These are phyloP conservation scores for Pseudorectes ferrugineus DNA, from an alignment of 2,113 vertebrate species.

Conservation along the genomic window DNA sequence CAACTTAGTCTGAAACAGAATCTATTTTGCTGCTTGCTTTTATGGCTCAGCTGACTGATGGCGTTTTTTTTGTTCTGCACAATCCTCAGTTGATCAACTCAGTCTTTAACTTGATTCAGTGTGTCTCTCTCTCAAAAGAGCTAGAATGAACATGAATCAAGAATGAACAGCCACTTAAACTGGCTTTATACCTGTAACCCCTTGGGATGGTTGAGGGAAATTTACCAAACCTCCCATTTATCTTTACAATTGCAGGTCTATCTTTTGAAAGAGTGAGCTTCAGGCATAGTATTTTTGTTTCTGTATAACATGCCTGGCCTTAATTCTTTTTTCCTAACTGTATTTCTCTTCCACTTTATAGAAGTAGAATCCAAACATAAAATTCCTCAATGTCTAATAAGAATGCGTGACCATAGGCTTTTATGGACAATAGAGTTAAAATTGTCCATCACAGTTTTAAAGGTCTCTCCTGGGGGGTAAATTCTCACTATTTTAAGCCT, in stretches of 20 bases:
- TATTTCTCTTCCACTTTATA: neutral
- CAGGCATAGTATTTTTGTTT: slow-evolving; percentile 21
- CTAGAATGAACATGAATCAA: slow-evolving; percentile 29
- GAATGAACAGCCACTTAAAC: slow-evolving; percentile 28
- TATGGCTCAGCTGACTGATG: slow-evolving; percentile 13
- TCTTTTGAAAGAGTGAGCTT: slow-evolving; percentile 32
- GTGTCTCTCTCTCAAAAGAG: slow-evolving; percentile 4
- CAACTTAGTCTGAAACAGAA: slow-evolving; percentile 23
- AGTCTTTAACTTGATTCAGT: slow-evolving; percentile 52
- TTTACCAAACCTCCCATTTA: slow-evolving; percentile 22
- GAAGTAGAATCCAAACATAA: neutral
- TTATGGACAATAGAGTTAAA: neutral
- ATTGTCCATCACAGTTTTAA: neutral
- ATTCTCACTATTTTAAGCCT: neutral
- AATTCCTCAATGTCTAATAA: neutral
- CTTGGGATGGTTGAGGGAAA: slow-evolving; percentile 13
- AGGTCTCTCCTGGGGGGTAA: neutral
- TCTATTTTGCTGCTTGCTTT: slow-evolving; percentile 25
- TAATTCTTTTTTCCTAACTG: slow-evolving; percentile 21
- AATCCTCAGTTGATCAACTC: slow-evolving; percentile 20
- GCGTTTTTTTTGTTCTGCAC: neutral
- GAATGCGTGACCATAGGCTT: neutral
- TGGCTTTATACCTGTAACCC: slow-evolving; percentile 8
- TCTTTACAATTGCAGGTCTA: slow-evolving; percentile 27
- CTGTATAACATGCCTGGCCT: neutral